Percentiles rank a stretch among this genome's conserved stretches.
Conservation (phyloP, 2,888 invertebrate species). For the Chouioia cunea region DNA sequence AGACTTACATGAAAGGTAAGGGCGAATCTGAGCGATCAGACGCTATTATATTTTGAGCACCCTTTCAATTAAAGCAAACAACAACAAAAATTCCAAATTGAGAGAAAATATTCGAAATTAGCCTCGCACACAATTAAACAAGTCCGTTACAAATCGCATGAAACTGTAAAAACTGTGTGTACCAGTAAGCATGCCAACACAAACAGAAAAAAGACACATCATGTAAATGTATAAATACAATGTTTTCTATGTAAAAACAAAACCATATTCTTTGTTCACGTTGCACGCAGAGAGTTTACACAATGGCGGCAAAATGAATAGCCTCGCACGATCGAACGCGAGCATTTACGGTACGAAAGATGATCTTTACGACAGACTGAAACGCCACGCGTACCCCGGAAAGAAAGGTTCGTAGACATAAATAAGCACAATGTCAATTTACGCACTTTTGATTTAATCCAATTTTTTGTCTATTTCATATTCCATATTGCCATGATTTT, state of each 20-base stretch:
- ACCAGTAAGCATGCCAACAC: not conserved
- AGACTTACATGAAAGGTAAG: constrained; percentile 94
- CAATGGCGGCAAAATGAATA: constrained; percentile 91
- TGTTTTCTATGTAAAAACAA: constrained; percentile 41
- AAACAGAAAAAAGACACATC: no score
- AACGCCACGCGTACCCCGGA: constrained; percentile 93
- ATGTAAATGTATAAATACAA: not conserved
- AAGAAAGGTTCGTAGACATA: constrained; percentile 85
- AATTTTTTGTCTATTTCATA: constrained; percentile 5
- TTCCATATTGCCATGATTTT: constrained; percentile 24
- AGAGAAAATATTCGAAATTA: constrained; percentile 8
- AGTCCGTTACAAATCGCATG: constrained; percentile 33
- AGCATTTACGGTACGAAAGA: constrained; percentile 96
- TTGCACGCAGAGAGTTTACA: constrained; percentile 77
- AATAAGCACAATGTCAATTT: constrained; percentile 31
- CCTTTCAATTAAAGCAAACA: constrained; percentile 14
- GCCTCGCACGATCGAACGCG: constrained; percentile 91
- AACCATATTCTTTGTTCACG: constrained; percentile 48
- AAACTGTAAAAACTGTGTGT: constrained; percentile 23
- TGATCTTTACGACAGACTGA: constrained; percentile 94
- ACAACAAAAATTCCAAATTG: constrained; percentile 1
- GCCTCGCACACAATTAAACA: constrained; percentile 37
- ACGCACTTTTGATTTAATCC: constrained; percentile 27
- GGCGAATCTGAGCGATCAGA: constrained; percentile 48
- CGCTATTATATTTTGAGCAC: constrained; percentile 50